Conservation (phyloP, 2,888 invertebrate species). For the Agrochola litura region DNA sequence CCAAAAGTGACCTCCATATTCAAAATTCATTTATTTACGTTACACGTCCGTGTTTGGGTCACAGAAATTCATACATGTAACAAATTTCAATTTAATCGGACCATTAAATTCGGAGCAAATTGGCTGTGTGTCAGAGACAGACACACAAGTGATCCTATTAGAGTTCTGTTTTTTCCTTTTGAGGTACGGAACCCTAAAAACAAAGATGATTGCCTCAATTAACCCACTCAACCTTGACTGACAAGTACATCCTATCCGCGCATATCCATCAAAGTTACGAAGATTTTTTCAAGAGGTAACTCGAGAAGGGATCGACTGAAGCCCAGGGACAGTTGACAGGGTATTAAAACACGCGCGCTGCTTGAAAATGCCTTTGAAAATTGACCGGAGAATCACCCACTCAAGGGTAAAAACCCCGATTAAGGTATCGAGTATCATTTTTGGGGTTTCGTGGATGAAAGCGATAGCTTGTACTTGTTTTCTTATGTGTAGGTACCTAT, state of each 20-base stretch:
- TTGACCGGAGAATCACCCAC: constrained; percentile 19
- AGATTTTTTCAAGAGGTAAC: constrained; percentile 43
- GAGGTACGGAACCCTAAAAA: not conserved
- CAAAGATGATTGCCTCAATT: not conserved
- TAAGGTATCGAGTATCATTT: constrained; percentile 26
- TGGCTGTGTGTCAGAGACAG: too few species aligned
- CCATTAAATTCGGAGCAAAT: too few species aligned
- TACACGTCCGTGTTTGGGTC: too few species aligned
- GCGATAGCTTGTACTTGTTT: not conserved
- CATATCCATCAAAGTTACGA: constrained; percentile 29
- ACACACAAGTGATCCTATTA: too few species aligned
- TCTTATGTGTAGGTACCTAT: not conserved
- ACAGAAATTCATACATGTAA: too few species aligned
- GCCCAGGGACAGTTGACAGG: not conserved
- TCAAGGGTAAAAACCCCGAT: constrained; percentile 28
- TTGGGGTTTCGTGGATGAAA: constrained; percentile 13
- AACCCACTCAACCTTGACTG: constrained; percentile 16
- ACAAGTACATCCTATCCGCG: not conserved
- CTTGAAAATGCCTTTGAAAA: constrained; percentile 35
- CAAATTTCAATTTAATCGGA: too few species aligned
- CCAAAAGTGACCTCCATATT: too few species aligned
- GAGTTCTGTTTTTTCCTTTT: too few species aligned
- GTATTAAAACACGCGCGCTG: constrained; percentile 4
- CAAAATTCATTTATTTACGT: too few species aligned
- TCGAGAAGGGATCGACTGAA: constrained; percentile 14